Evolutionary conservation across 2,113 vertebrate species (phyloP), one percentile per base, ranked within the genome.

Genomic region (Plecturocebus donacophilus): DNA sequence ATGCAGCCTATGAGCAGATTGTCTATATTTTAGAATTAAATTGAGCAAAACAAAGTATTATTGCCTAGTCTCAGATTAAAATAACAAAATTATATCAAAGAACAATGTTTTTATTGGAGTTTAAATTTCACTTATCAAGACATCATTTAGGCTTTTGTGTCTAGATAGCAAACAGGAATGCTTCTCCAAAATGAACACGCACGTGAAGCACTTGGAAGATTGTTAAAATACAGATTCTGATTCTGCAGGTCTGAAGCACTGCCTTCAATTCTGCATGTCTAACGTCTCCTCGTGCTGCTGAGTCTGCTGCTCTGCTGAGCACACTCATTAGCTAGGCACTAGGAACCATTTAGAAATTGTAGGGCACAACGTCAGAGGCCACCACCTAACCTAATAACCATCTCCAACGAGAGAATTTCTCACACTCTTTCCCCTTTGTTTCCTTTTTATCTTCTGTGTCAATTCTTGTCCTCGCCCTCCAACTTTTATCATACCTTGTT

Each of bases 361-460:
- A 45, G 25, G 49, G 42, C 0, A 11, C 4, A 6, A 13, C 1
- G 11, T n/a, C 20, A 20, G 61, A 80, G 38, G 38, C 8, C 14
- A 56, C 5, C 8, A 45, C 4, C 32, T 20, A 45, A 9, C 27
- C 76, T 6, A 14, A 68, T 30, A 20, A 19, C 30, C 3, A 9
- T 49, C 12, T 49, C 5, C 35, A 64, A 3, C 25, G n/a, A 45
- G 0, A 17, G 0, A 42, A 3, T 13, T 40, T 27, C 8, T 42
- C 20, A 0, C 1, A 64, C 1, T 21, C 19, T 12, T 3, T 2
- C 9, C 38, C 68, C 3, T 23, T 7, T 30, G 2, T 5, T 4
- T 10, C 25, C 17, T 20, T 42, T 23, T 76, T 5, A 23, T 27
- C 0, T 1, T 30, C 40, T 58, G 21, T 19, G 73, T 58, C 54